A percentile compares a stretch with the other conserved stretches of the same genome.
Conservation (phyloP, 1,140 invertebrate genomes). For the Nixonia krombeini region DNA sequence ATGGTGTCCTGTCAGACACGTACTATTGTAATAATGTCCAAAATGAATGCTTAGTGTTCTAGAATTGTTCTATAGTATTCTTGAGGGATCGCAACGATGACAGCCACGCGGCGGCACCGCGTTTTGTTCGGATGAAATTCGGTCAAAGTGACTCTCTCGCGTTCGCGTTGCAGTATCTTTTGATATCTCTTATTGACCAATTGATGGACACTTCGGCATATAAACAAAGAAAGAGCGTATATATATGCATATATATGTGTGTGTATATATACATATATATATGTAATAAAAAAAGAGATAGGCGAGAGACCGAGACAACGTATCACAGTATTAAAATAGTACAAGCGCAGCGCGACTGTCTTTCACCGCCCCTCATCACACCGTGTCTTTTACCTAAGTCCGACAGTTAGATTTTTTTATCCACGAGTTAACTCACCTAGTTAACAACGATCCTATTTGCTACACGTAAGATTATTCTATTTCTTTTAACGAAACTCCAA, state of each 20-base stretch:
- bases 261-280: conserved; percentile 3
- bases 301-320: conserved; percentile 58
- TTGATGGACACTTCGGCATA: no score
- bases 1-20: no score
- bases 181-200: no score
- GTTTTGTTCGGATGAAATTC: conserved; percentile 50
- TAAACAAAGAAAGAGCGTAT: conserved; percentile 5
- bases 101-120: conserved; percentile 42
- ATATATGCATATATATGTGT: conserved; percentile 1
- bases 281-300: conserved; percentile 8
- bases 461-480: conserved; percentile 63
- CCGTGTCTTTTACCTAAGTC: conserved; percentile 37
- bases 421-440: conserved; percentile 57
- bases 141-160: no score
- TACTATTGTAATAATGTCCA: no score
- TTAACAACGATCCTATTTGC: conserved; percentile 65
- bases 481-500: conserved; percentile 54
- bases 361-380: conserved; percentile 32
- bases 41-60: no score
- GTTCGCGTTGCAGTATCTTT: no score
- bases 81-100: no score
- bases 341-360: conserved; percentile 55
- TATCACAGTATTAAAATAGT: conserved; percentile 62
- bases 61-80: no score
- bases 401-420: conserved; percentile 38